Evolutionary conservation across 1,140 invertebrate species (phyloP), one percentile per base, ranked within the genome.

Genomic region (Pseudoatta argentina): DNA sequence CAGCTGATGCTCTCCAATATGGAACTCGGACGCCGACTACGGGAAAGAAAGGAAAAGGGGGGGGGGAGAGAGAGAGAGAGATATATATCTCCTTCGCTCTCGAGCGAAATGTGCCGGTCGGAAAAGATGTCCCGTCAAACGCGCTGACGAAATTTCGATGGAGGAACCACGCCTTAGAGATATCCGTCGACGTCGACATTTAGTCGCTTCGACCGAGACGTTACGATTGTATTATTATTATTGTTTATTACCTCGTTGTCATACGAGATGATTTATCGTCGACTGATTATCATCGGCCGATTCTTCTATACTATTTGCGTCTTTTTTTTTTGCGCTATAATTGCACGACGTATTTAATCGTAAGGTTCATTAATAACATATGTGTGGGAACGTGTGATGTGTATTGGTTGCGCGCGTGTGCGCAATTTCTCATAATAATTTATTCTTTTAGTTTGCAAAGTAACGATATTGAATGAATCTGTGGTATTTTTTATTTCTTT

Each of bases 1-100:
- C 72, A 59, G 72, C 72, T 75, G 30, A 75, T 39, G 30, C 5
- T 59, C 30, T 39, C 12, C 71, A 59, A 73, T 59, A 59, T 73
- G 72, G 55, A 7, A 39, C 8, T 30, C 64, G 6, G 34, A 21
- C 59, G 21, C 59, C 59, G 16, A 30, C 1, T 18, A 1, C 2
- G 18, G 3, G 16, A 10, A 44, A 44, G 39, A 10, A 44, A 44
- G 8, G n/a, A 18, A 18, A 53, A 18, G 12, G 18, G 1, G 12
- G 24, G 12, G 1, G 39, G 1, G 39, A 8, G 39, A 10, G 7
- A 6, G 6, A 6, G 30, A 34, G 30, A 30, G 30, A 6, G 5
- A 30, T 0, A 34, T 7, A 24, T 61, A 10, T 61, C 21, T 24
- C 21, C 57, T 12, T 24, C 7, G 6, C 30, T 39, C n/a, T 21